Conservation (phyloP, 2,113 vertebrate genomes). For the Rhegmatorhina hoffmannsi region DNA sequence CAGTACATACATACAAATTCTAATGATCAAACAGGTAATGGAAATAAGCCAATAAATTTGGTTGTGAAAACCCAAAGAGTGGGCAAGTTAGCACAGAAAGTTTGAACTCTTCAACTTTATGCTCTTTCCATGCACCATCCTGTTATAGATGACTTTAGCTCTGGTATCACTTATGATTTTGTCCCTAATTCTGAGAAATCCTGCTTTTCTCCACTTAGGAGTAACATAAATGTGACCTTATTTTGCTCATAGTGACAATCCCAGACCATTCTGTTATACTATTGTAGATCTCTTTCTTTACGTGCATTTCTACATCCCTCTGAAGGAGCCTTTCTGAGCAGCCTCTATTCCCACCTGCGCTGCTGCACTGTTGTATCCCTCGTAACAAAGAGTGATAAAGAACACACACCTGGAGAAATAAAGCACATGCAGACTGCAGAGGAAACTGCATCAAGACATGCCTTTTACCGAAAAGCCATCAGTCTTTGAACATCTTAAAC, state of each 20-base stretch:
- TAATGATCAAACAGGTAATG: not conserved
- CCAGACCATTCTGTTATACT: not conserved
- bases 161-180: fast-evolving
- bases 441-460: not conserved
- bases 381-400: not conserved
- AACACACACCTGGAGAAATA: not conserved
- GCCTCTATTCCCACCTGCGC: not conserved
- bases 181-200: not conserved
- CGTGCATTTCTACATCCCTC: not conserved
- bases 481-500: not conserved
- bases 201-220: not conserved
- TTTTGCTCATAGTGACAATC: not conserved
- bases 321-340: not conserved
- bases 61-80: not conserved
- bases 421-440: fast-evolving
- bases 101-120: not conserved
- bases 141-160: not conserved
- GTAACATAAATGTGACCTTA: not conserved
- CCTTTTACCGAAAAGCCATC: not conserved
- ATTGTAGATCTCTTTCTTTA: not conserved
- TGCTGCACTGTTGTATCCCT: not conserved
- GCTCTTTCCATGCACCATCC: not conserved
- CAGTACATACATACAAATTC: not conserved
- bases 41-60: not conserved
- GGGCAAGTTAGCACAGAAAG: not conserved